phyloP scores from a whole-genome alignment of 1,140 invertebrate genomes.

The Heliconius nattereri region DNA sequence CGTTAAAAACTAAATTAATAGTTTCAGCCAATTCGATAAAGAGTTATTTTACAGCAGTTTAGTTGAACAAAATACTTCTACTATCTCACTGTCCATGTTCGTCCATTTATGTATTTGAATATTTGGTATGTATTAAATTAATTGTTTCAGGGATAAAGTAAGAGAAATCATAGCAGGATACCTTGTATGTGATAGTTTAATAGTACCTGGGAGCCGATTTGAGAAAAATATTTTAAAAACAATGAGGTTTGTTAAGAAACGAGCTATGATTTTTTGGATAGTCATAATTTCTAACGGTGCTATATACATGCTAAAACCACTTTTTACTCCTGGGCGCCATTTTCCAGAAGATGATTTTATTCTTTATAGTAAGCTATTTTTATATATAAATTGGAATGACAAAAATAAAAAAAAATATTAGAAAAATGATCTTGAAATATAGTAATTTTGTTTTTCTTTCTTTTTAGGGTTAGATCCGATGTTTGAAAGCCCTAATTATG shows the following conservation, averaged over 20 bases:
- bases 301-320: constrained; percentile 37
- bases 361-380: constrained; percentile 9
- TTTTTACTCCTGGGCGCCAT: constrained; percentile 40
- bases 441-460: no score
- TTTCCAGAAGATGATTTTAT: constrained; percentile 37
- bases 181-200: constrained; percentile 13
- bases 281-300: constrained; percentile 38
- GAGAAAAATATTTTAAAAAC: constrained; percentile 3
- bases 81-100: no score
- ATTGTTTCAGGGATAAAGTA: neutral
- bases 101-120: no score
- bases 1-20: no score
- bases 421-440: neutral
- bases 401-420: neutral
- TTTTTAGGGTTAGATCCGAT: constrained; percentile 43
- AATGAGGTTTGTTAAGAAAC: constrained; percentile 35
- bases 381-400: neutral
- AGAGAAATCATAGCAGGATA: constrained; percentile 13
- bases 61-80: no score
- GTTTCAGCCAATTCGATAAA: no score
- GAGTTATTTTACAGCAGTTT: no score
- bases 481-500: constrained; percentile 44
- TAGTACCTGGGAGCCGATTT: neutral
- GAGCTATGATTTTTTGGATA: constrained; percentile 43
- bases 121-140: neutral